Percentiles rank a stretch among this genome's conserved stretches.
These are phyloP conservation scores for Pogonus chalceus DNA, from an alignment of 1,140 invertebrate genomes.

Conservation along the genomic window DNA sequence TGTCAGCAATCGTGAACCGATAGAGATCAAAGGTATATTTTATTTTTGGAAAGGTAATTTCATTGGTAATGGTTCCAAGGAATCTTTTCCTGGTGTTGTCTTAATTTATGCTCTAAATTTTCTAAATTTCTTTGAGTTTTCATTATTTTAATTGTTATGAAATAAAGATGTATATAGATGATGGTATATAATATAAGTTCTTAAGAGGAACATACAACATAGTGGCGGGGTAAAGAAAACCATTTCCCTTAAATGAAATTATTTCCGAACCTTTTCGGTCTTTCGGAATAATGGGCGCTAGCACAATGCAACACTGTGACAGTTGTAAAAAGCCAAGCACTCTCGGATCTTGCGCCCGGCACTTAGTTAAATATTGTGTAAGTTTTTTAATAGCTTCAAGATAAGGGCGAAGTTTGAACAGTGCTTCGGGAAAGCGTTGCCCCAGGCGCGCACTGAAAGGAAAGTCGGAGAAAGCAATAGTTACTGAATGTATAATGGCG, in stretches of 20 bases:
- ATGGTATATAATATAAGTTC: too few species aligned
- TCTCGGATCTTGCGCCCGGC: neutral
- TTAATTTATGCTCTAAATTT: too few species aligned
- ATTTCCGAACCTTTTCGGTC: constrained; percentile 1
- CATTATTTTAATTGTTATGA: too few species aligned
- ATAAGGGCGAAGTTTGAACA: constrained; percentile 1
- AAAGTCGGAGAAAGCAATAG: neutral
- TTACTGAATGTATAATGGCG: constrained; percentile 1
- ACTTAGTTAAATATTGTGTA: constrained; percentile 7
- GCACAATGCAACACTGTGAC: constrained; percentile 4
- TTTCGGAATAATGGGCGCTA: neutral
- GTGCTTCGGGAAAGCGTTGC: neutral
- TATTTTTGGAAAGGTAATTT: neutral
- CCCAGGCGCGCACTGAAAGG: neutral
- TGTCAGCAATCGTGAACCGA: neutral
- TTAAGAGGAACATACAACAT: too few species aligned
- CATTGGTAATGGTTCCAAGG: neutral
- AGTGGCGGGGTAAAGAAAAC: neutral
- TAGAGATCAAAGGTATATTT: neutral
- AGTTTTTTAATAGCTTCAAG: constrained; percentile 5
- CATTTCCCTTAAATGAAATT: neutral
- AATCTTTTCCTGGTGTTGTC: too few species aligned
- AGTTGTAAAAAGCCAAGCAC: neutral
- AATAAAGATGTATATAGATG: too few species aligned
- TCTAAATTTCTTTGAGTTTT: too few species aligned